Evolutionary conservation across 2,113 vertebrate genomes (phyloP).

Genomic region (Sialia sialis): DNA sequence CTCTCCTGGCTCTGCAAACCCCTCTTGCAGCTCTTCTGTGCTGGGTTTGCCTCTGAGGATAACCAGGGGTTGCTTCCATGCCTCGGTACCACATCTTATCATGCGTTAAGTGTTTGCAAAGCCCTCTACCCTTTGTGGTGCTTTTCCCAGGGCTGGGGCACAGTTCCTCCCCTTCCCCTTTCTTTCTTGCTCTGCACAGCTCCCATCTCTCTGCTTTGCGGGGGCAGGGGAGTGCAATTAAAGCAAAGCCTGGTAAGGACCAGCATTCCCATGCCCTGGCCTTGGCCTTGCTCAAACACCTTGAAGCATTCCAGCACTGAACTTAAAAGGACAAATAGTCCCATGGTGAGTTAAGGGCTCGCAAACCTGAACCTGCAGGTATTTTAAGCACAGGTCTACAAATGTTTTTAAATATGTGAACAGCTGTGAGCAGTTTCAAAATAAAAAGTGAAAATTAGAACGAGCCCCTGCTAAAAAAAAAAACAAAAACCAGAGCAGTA

Average conservation of each 20-base stretch:
- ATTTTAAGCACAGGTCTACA: neutral
- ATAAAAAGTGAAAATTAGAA: neutral
- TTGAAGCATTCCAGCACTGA: constrained; percentile 14
- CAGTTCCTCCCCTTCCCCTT: neutral
- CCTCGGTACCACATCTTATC: neutral
- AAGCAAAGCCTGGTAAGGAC: neutral
- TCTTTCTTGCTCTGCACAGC: neutral
- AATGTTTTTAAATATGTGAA: neutral
- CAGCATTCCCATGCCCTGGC: constrained; percentile 45
- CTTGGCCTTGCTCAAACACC: constrained; percentile 56
- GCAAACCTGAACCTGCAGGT: neutral
- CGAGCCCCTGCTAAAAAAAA: neutral
- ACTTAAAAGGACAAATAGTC: neutral
- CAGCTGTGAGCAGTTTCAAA: neutral
- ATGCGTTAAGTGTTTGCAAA: neutral
- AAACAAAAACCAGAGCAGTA: neutral
- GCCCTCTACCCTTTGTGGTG: neutral
- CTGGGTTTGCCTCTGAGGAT: neutral
- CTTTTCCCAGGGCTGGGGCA: constrained; percentile 17
- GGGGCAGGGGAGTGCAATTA: neutral
- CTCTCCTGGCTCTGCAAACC: neutral
- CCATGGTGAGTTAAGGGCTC: neutral
- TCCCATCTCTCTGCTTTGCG: neutral
- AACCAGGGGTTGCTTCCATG: neutral
- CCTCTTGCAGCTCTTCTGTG: neutral